Evolutionary conservation across 2,797 vertebrate genomes (phyloP).

Genomic region (Remorina albescens): DNA sequence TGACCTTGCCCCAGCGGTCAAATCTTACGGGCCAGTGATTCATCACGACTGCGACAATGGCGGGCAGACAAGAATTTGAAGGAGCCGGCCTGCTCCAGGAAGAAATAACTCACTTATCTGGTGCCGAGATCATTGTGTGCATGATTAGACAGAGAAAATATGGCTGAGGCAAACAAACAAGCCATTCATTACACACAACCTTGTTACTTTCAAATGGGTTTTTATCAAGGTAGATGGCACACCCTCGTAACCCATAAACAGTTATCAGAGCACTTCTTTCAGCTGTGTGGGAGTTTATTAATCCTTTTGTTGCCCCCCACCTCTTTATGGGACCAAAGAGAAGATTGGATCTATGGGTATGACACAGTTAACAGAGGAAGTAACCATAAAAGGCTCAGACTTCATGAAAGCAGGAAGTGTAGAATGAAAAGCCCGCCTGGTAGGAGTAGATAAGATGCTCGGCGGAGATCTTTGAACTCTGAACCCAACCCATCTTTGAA

Average conservation of each 20-base stretch:
- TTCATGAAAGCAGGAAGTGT: slow-evolving; percentile 59
- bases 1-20: slow-evolving; percentile 49
- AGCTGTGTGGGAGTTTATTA: slow-evolving; percentile 52
- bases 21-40: slow-evolving; percentile 63
- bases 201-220: slow-evolving; percentile 26
- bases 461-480: slow-evolving; percentile 66
- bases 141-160: slow-evolving; percentile 66
- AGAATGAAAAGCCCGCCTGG: slow-evolving; percentile 66
- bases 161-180: slow-evolving; percentile 59
- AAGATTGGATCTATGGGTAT: slow-evolving; percentile 47
- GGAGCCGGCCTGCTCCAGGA: slow-evolving; percentile 55
- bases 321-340: slow-evolving; percentile 55
- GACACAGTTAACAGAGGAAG: slow-evolving; percentile 52
- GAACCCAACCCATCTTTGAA: slow-evolving; percentile 66
- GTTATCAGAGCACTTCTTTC: slow-evolving; percentile 53
- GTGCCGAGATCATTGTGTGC: slow-evolving; percentile 37
- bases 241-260: slow-evolving; percentile 34
- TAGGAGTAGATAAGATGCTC: slow-evolving; percentile 69
- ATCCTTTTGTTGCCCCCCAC: slow-evolving; percentile 36
- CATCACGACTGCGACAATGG: slow-evolving; percentile 68
- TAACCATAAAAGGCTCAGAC: slow-evolving; percentile 63
- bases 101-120: slow-evolving; percentile 73
- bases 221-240: slow-evolving; percentile 52
- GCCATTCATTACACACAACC: slow-evolving; percentile 54
- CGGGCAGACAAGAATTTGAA: slow-evolving; percentile 61